Base-by-base conservation (phyloP, 1,140 invertebrate species). In the Pogonognathellus flavescens region DNA sequence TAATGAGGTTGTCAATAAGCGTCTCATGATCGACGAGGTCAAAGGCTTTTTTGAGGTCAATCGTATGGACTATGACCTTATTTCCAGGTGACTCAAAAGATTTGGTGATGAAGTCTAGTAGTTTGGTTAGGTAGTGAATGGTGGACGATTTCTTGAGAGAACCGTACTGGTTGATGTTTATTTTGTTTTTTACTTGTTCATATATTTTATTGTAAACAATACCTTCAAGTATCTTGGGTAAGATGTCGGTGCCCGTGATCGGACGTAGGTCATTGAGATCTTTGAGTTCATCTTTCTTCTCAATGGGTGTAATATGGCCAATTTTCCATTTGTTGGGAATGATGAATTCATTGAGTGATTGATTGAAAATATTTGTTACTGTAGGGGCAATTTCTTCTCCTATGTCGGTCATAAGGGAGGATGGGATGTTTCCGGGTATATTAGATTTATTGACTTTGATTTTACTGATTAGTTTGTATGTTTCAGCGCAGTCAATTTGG, bases 141-240 rank as follows among this genome's bases (percentile, higher is more conserved):
- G 81, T 82, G 6, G 81, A 82, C 0, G 53, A 20, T 2, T 60
- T 50, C 59, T 82, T 82, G 0, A 82, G 10, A 0, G 53, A 14
- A 5, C 81, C 81, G 60, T 31, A 82, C 16, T 62, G 81, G 8
- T 66, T 52, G 0, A 9, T 16, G 16, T 25, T 62, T 31, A 86
- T 41, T 31, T 83, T 72, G 11, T 76, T 6, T 3, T 3, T 13
- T 7, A 86, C 22, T 76, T 76, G 60, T 16, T 22, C 11, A 20
- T 86, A 86, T 16, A 86, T 83, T 49, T 41, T 76, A 16, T 83
- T 8, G 20, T 55, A 86, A 20, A 86, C 76, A 57, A 86, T 76
- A 8, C 25, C 11, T 83, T 86, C 85, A 4, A 53, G 7, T 0
- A 86, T 80, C 80, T 86, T 86, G 14, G 41, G 49, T 14, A 82